Evolutionary conservation across 2,113 vertebrate genomes (phyloP), one percentile per base, ranked within the genome.

Genomic region (Glaucomys volans): DNA sequence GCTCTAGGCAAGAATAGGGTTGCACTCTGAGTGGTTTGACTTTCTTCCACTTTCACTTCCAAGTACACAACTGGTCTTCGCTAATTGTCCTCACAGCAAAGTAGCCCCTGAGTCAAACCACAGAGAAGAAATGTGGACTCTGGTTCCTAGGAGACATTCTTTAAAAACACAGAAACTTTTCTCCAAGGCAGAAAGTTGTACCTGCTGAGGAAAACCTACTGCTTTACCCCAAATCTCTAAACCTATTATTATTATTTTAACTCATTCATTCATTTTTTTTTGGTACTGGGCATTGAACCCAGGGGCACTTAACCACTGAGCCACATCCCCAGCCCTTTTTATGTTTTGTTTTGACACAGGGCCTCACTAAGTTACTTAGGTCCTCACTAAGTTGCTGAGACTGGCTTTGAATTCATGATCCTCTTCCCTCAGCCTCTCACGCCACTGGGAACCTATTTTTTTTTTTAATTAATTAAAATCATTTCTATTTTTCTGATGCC

Each of bases 21-120:
- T 57, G 50, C 0, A 8, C 50, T 64, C 42, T 64, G 52, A 83
- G 47, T 69, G 59, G 71, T 37, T 50, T 67, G 40, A 42, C 26
- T 62, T 81, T 91, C 42, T 94, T 91, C 35, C 26, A 80, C 76
- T 50, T 83, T 42, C 47, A 83, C 14, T 94, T 74, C 67, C 57
- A 90, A 80, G 86, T 64, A 30, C 14, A 62, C 20, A 26, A 50
- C 14, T 66, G 54, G 3, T 92, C 35, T 59, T 67, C 67, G 17
- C 30, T 76, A 6, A 4, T 79, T 90, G 6, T 64, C 26, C 24
- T 95, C 44, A 84, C 11, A 66, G 8, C 30, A 14, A 69, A 47
- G 20, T 69, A 87, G 26, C 26, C 17, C 32, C 64, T 89, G 42
- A 72, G 37, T 85, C 52, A 86, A 84, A 57, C 4, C 26, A 35